Conservation (phyloP, 2,113 vertebrate species). For the Chiloscyllium plagiosum region DNA sequence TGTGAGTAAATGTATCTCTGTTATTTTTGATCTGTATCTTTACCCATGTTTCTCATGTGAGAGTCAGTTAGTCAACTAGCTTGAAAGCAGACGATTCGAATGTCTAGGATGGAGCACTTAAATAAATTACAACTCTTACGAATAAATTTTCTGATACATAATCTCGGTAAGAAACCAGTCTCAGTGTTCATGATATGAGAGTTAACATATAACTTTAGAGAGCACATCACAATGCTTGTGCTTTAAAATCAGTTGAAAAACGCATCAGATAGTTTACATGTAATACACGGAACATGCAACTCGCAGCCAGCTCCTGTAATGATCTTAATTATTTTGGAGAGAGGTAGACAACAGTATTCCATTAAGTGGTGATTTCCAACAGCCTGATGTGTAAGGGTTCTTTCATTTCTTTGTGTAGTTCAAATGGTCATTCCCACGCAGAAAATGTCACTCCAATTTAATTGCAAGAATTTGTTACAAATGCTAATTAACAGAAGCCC, state of each 20-base stretch:
- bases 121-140: too few species aligned
- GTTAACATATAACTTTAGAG: too few species aligned
- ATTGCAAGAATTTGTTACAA: constrained; percentile 20
- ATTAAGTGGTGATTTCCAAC: not conserved
- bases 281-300: not conserved
- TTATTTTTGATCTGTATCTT: too few species aligned
- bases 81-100: too few species aligned
- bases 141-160: too few species aligned
- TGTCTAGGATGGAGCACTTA: too few species aligned
- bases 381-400: not conserved
- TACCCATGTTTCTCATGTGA: too few species aligned
- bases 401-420: not conserved
- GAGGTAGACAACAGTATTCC: not conserved
- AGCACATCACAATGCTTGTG: not conserved
- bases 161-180: too few species aligned
- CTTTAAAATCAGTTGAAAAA: not conserved
- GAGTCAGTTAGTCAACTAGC: too few species aligned
- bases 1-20: too few species aligned
- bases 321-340: not conserved
- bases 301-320: not conserved
- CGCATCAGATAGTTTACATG: not conserved
- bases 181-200: too few species aligned
- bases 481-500: constrained; percentile 6
- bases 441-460: constrained; percentile 31
- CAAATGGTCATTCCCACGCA: constrained; percentile 9